Base-by-base conservation (phyloP, 2,797 vertebrate species). In the Pyrocephalus nanus region DNA sequence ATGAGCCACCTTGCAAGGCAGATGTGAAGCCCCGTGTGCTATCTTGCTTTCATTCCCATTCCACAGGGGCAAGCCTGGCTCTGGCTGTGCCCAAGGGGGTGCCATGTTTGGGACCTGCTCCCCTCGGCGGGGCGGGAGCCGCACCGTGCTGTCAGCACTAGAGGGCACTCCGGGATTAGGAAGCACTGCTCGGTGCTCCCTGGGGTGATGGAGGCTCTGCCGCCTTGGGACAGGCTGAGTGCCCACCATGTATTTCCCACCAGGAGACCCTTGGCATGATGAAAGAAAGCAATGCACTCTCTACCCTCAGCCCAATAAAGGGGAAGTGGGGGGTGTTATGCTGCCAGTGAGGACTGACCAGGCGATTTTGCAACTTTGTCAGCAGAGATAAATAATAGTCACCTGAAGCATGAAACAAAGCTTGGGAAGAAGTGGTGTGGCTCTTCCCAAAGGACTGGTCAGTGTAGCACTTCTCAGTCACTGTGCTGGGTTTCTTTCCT, bases 81-180 rank as follows among this genome's bases (percentile, higher is more conserved):
- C 30, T 6, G 7, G 45, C 60, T 72, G 17, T 3, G 32, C 26
- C 77, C 69, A 42, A 34, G 9, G 13, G 66, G 67, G 47, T 80
- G 93, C 93, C 93, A 95, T 92, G 61, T 81, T 90, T n/a, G 55
- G 40, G 58, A 34, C 23, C 36, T 5, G 45, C 50, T 62, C 11
- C 38, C 42, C n/a, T 8, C 21, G 18, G 36, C 67, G 19, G 26
- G 43, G n/a, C 16, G 51, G 76, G 61, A 84, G 76, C 30, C 36
- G 20, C 87, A 10, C 11, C 36, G 27, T 1, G 51, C 45, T 45
- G 34, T 11, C 62, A 67, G 85, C 95, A 70, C 95, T 93, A 95
- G 96, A 96, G 95, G 93, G 94, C 93, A 85, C 87, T 76, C 71
- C 42, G 91, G 86, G 58, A 95, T 53, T 13, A 50, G 71, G 36